Evolutionary conservation across 1,140 invertebrate genomes (phyloP), one percentile per base, ranked within the genome.

Genomic region (Drosophila leontia): DNA sequence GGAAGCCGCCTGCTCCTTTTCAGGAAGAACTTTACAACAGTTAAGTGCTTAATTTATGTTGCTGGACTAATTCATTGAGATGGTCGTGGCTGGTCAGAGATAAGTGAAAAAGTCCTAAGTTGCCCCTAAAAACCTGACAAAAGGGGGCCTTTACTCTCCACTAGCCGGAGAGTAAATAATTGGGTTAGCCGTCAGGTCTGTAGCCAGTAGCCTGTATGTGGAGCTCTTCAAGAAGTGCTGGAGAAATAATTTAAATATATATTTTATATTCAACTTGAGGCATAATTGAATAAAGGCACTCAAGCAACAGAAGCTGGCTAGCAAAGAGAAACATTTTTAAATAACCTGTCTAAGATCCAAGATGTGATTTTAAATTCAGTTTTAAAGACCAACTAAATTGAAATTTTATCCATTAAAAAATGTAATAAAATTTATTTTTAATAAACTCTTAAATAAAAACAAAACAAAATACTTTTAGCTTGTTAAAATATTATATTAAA

Each of bases 31-130:
- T 72, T 72, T 65, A 72, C 64, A 74, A 57, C 60, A 77, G 48
- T 74, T 82, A 78, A 82, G 80, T 82, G 79, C 74, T 82, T 82
- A 78, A 82, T 82, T 82, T 82, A 82, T 76, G 80, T 78, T 63
- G 57, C 57, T 76, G 32, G 70, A 74, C 60, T 67, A 81, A 77
- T 81, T 81, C 64, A 80, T 72, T 80, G 63, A 65, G 63, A 56
- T 79, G 77, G 35, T 53, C 47, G 13, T 51, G 26, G 41, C 63
- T 29, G 63, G 63, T 35, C 63, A 58, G 57, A 74, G 69, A 62
- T 75, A 74, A 75, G 57, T 74, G 44, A 42, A 44, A 72, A 37
- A 50, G 29, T 51, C 29, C 53, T n/a, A 41, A 39, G 53, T 39
- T 35, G 9, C 68, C 17, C 19, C 32, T 12, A 32, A 51, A 42